Evolutionary conservation across 2,797 vertebrate genomes (phyloP), one percentile per base, ranked within the genome.

Genomic region (Galago senegalensis): DNA sequence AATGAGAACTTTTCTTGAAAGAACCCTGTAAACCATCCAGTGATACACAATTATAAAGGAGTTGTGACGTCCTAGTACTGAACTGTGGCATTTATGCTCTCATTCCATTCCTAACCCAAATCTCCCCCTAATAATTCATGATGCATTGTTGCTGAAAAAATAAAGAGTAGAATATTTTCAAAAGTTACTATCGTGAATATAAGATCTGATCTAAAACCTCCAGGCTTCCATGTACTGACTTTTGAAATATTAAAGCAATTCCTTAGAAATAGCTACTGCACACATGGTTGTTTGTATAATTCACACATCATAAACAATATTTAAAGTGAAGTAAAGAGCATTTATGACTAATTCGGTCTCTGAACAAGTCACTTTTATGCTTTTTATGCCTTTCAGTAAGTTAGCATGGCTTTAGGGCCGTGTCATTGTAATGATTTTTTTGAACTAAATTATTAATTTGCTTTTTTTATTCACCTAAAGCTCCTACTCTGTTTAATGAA

Each of bases 351-450:
- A 77, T 31, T 43, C 86, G 63, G 85, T 91, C 88, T 91, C 60
- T 90, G 80, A 93, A 0, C 17, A 4, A 93, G 89, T 89, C 49
- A 69, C 69, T 82, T 73, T 89, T 40, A 60, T 77, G 58, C 58
- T 91, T 72, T 96, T 84, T 34, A 0, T 76, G 53, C 67, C 70
- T 93, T 34, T 76, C 82, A 80, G 56, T 94, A 70, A 16, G 91
- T 87, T 85, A 94, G 16, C 83, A 69, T 23, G 27, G 6, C 61
- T 93, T 97, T 89, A 85, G 67, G 80, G 87, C 10, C 46, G 16
- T 63, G 70, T 91, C 96, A 97, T 97, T 92, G 37, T 91, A 58
- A 87, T 72, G 75, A 20, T 58, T 11, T 93, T 95, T 95, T 91
- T 63, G 81, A 96, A 7, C 4, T 31, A 7, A 2, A 86, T 23